Conservation (phyloP, 2,113 vertebrate species). For the Progne subis region DNA sequence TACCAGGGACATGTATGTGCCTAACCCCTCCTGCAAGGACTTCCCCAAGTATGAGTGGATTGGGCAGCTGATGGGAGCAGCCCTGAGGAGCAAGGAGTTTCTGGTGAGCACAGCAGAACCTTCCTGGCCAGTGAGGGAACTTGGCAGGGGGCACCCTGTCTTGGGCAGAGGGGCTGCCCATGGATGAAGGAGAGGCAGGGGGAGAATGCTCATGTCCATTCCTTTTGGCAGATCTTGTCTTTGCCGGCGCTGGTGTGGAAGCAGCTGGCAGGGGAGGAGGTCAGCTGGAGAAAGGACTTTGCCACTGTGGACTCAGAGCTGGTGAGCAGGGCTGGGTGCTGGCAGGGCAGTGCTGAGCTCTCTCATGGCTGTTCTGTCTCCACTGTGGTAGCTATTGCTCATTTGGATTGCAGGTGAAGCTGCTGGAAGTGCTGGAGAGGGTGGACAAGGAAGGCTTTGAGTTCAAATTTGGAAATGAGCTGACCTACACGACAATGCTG, state of each 20-base stretch:
- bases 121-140: neutral
- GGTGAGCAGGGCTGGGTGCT: slow-evolving; percentile 59
- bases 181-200: rapidly evolving
- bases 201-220: rapidly evolving
- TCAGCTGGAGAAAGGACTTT: slow-evolving; percentile 94
- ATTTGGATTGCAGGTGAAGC: slow-evolving; percentile 82
- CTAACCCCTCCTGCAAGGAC: slow-evolving; percentile 93
- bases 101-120: slow-evolving; percentile 78
- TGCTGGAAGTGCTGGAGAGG: slow-evolving; percentile 89
- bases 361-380: neutral
- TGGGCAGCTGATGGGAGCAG: slow-evolving; percentile 94
- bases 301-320: slow-evolving; percentile 88
- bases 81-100: slow-evolving; percentile 92
- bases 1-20: slow-evolving; percentile 91
- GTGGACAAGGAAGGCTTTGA: slow-evolving; percentile 93
- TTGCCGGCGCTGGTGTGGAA: slow-evolving; percentile 94
- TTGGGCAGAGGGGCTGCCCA: neutral
- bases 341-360: neutral
- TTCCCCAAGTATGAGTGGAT: slow-evolving; percentile 96
- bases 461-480: slow-evolving; percentile 89
- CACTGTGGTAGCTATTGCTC: neutral
- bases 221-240: slow-evolving; percentile 81
- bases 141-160: rapidly evolving
- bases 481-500: slow-evolving; percentile 88
- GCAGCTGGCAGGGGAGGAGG: slow-evolving; percentile 88